phyloP scores from a whole-genome alignment of 2,113 vertebrate species.

The Perca schrenkii region DNA sequence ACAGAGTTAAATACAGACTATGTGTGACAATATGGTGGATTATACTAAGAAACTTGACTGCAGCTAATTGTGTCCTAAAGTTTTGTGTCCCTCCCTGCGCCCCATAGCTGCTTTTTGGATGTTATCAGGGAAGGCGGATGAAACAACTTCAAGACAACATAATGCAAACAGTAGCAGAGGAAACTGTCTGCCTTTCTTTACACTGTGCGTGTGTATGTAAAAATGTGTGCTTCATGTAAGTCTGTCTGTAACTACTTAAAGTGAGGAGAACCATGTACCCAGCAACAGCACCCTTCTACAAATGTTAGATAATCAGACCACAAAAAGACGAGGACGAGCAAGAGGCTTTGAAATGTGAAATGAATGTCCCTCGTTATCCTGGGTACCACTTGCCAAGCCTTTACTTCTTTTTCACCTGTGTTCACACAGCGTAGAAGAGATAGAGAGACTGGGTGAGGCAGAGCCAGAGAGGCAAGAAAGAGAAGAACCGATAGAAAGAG shows the following conservation, averaged over 20 bases:
- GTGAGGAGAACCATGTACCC: slow-evolving; percentile 43
- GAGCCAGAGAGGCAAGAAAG: slow-evolving; percentile 21
- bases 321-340: slow-evolving; percentile 29
- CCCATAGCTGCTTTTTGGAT: slow-evolving; percentile 51
- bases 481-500: slow-evolving; percentile 37
- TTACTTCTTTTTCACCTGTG: slow-evolving; percentile 60
- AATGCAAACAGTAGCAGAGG: slow-evolving; percentile 54
- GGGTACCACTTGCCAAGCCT: slow-evolving; percentile 60
- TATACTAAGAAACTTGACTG: slow-evolving; percentile 59
- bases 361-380: slow-evolving; percentile 73
- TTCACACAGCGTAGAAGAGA: slow-evolving; percentile 55
- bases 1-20: slow-evolving; percentile 73
- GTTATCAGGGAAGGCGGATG: slow-evolving; percentile 28
- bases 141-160: slow-evolving; percentile 23
- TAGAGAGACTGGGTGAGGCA: slow-evolving; percentile 35
- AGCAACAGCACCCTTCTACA: slow-evolving; percentile 43
- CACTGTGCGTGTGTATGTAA: slow-evolving; percentile 44
- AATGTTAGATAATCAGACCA: slow-evolving; percentile 61
- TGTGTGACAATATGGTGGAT: slow-evolving; percentile 76
- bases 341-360: slow-evolving; percentile 76
- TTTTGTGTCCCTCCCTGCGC: slow-evolving; percentile 75
- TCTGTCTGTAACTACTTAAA: slow-evolving; percentile 51
- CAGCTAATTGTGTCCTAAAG: slow-evolving; percentile 53
- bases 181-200: slow-evolving; percentile 50
- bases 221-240: slow-evolving; percentile 48